phyloP scores from a whole-genome alignment of 2,113 vertebrate genomes.

The Nasalis larvatus region DNA sequence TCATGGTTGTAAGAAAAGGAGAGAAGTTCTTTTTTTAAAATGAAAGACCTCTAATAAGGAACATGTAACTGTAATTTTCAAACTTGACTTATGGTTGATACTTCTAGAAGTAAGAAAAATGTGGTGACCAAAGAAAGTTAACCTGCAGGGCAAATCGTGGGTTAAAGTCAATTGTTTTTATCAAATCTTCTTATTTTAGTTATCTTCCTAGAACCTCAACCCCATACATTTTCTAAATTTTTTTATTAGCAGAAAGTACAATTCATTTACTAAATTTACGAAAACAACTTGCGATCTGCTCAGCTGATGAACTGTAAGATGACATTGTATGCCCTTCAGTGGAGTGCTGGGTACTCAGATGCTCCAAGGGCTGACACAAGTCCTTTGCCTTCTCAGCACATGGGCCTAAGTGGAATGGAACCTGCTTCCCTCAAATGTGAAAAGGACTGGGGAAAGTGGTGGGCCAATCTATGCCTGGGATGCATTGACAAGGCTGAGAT shows the following conservation, averaged over 20 bases:
- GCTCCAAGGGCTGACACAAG: neutral
- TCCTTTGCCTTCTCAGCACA: neutral
- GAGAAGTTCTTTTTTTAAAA: neutral
- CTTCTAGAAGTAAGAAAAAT: conserved; percentile 4
- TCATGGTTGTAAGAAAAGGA: neutral
- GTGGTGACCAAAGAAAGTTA: neutral
- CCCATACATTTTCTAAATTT: neutral
- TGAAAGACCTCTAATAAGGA: neutral
- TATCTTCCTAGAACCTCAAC: neutral
- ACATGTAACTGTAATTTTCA: neutral
- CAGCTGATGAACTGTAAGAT: neutral
- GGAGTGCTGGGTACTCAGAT: neutral
- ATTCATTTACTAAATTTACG: neutral
- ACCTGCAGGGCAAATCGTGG: neutral
- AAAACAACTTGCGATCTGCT: neutral
- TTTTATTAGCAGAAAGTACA: neutral
- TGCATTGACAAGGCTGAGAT: conserved; percentile 19
- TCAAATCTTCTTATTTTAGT: neutral
- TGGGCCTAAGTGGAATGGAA: neutral
- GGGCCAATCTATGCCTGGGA: neutral
- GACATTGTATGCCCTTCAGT: neutral
- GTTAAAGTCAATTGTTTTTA: neutral
- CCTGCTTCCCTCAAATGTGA: neutral
- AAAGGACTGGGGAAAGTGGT: neutral
- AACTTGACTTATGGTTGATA: neutral